Evolutionary conservation across 2,797 vertebrate species (phyloP).

Genomic region (Bradypodion pumilum): DNA sequence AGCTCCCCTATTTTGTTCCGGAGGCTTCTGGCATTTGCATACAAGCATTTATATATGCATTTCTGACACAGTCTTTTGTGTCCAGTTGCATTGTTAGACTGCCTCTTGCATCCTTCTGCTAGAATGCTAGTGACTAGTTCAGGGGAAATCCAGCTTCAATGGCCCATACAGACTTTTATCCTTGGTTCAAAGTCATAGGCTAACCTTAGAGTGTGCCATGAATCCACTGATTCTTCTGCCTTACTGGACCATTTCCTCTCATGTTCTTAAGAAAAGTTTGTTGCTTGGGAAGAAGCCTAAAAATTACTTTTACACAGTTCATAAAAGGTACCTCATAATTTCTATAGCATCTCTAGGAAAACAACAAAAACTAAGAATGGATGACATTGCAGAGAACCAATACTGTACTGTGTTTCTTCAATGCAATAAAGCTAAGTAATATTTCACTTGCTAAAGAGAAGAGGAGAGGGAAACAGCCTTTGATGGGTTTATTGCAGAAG

Average conservation of each 20-base stretch:
- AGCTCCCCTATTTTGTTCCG: too few relatives aligned
- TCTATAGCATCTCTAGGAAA: neutral
- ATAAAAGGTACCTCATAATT: neutral
- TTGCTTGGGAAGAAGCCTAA: neutral
- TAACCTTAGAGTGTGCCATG: neutral
- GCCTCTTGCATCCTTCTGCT: too few relatives aligned
- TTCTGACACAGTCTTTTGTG: too few relatives aligned
- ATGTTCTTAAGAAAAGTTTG: neutral
- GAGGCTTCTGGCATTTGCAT: too few relatives aligned
- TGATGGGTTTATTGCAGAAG: slow-evolving; percentile 41
- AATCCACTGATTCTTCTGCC: neutral
- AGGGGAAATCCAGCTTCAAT: neutral
- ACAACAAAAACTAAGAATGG: neutral
- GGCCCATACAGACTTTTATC: neutral
- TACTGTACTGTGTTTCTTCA: neutral
- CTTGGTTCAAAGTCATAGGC: too few relatives aligned
- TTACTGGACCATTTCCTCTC: neutral
- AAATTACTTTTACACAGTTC: neutral
- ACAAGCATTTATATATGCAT: too few relatives aligned
- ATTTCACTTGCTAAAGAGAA: slow-evolving; percentile 3
- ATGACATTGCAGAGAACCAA: neutral
- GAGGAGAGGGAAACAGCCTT: neutral
- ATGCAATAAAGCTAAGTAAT: slow-evolving; percentile 4
- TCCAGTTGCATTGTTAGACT: too few relatives aligned
- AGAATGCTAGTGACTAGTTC: too few relatives aligned